These are phyloP conservation scores for Sycophila sp. DNA, from an alignment of 1,140 invertebrate species.

Conservation along the genomic window DNA sequence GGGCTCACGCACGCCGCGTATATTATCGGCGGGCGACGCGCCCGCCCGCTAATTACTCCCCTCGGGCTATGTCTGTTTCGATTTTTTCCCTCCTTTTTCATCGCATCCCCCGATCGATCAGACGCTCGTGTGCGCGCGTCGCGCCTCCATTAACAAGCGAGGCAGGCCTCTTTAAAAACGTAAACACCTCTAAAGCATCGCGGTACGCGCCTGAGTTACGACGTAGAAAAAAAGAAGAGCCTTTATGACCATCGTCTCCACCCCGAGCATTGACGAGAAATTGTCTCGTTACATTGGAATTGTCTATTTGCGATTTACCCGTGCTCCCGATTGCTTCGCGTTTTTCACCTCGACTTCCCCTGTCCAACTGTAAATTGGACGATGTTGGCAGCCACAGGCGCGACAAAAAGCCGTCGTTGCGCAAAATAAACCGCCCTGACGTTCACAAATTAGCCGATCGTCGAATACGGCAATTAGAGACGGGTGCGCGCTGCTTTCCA, in stretches of 20 bases:
- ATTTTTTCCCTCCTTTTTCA: not conserved
- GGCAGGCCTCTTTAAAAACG: not conserved
- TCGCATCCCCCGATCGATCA: constrained; percentile 1
- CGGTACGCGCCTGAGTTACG: not conserved
- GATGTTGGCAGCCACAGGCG: no score
- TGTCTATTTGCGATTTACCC: no score
- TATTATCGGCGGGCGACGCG: constrained; percentile 5
- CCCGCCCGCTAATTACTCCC: constrained; percentile 25
- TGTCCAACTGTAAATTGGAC: no score
- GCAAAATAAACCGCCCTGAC: not conserved
- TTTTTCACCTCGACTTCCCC: no score
- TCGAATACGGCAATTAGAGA: no score
- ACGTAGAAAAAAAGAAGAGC: not conserved
- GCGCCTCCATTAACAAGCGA: constrained; percentile 10
- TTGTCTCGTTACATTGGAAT: no score
- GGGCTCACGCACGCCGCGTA: constrained; percentile 13
- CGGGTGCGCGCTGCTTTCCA: no score
- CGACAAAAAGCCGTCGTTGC: no score
- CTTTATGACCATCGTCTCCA: no score
- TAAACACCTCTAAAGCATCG: not conserved
- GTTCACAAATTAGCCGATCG: not conserved
- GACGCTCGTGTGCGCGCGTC: not conserved
- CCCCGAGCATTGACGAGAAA: no score
- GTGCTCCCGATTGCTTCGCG: no score
- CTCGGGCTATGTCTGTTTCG: not conserved